These are phyloP conservation scores for Bibio marci DNA, from an alignment of 2,888 invertebrate species.

Conservation along the genomic window DNA sequence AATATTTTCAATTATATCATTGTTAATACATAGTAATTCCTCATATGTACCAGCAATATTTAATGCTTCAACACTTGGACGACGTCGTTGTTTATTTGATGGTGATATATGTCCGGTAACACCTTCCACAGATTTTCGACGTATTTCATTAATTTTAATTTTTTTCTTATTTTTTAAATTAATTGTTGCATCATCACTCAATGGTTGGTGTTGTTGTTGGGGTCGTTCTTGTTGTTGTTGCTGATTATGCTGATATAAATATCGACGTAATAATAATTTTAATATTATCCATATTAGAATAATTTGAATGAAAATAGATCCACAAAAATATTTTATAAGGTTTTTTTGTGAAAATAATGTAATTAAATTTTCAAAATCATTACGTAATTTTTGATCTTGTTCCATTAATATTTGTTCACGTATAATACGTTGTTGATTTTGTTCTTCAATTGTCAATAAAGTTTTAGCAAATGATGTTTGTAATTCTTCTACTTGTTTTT, in stretches of 20 bases:
- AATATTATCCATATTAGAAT: slow-evolving; percentile 15
- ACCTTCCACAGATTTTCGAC: slow-evolving; percentile 46
- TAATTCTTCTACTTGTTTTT: slow-evolving; percentile 92
- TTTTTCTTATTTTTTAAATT: no score
- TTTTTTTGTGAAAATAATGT: slow-evolving; percentile 33
- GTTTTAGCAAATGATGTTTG: slow-evolving; percentile 70
- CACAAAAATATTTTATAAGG: slow-evolving; percentile 6
- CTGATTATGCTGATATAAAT: no score
- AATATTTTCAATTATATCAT: slow-evolving; percentile 14
- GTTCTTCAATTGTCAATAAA: slow-evolving; percentile 51
- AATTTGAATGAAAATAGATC: slow-evolving; percentile 13
- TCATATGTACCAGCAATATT: slow-evolving; percentile 40
- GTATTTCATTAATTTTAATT: no score
- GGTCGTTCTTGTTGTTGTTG: no score
- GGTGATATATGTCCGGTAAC: slow-evolving; percentile 32
- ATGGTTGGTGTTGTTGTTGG: no score
- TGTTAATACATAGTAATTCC: slow-evolving; percentile 38
- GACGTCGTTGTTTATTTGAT: slow-evolving; percentile 34
- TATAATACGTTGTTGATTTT: slow-evolving; percentile 48
- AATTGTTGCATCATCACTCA: no score
- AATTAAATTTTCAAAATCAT: slow-evolving; percentile 42
- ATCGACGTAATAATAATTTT: background rate
- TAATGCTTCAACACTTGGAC: slow-evolving; percentile 61
- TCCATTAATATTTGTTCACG: slow-evolving; percentile 65
- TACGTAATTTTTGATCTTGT: slow-evolving; percentile 49